Base-by-base conservation (phyloP, 2,797 vertebrate genomes). In the Aphelocoma californica region DNA sequence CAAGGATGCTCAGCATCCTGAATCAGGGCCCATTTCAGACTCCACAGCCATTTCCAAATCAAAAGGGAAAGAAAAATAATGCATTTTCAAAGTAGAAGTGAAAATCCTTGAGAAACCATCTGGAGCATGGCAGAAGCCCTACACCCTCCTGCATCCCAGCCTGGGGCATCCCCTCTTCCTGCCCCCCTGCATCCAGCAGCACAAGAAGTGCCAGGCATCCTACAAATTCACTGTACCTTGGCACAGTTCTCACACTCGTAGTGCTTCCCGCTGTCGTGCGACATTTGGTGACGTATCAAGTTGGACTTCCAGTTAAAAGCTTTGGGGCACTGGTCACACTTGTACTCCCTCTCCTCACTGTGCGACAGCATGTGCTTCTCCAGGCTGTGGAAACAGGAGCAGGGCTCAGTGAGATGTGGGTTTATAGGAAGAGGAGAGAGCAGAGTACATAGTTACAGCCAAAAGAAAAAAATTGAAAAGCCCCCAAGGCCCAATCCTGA, bases 231-330 rank as follows among this genome's bases (percentile, higher is more conserved):
- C 99, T 98, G 98, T 99, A 99, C 99, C 99, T 99, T 99, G 99
- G 99, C 99, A 98, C 99, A 99, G 98, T 99, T 99, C 98, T 99
- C 99, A 98, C 99, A 99, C 98, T 99, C 99, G 19, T 99, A 99
- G 98, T 99, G 99, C 98, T 99, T 99, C 98, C 99, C 99, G 8
- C 98, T 99, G 98, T 99, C 99, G 36, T 99, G 99, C 3, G 99
- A 99, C 99, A 99, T 99, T 98, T 99, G 99, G 98, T 99, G 99
- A 94, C 99, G 99, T 97, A 99, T 99, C 97, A 99, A 98, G 97
- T 99, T 99, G 94, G 99, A 99, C 96, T 99, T 99, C 99, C 99
- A 99, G 98, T 99, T 99, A 97, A 99, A 99, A 66, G 99, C 99
- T 97, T 99, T 99, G 92, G 99, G 99, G 96, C 99, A 99, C 97